phyloP scores from a whole-genome alignment of 2,113 vertebrate genomes.

The Procavia capensis region DNA sequence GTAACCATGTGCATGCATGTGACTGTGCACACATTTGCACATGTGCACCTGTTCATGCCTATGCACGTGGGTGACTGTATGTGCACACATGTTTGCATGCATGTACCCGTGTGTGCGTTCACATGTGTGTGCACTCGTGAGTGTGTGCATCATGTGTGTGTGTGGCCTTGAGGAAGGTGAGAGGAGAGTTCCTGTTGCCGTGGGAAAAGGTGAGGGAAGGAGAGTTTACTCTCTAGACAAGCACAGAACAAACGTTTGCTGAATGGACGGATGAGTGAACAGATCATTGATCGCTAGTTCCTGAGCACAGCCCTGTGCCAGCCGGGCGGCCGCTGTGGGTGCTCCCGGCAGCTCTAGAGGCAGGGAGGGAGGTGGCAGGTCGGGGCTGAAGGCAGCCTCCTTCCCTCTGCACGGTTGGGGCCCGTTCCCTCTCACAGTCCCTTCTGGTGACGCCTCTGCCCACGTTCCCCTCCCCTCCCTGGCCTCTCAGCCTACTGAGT shows the following conservation, averaged over 20 bases:
- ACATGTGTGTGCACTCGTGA: too few species aligned
- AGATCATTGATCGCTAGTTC: constrained; percentile 71
- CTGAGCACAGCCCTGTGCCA: constrained; percentile 54
- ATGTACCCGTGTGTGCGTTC: too few species aligned
- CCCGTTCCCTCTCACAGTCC: neutral
- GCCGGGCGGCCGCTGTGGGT: neutral
- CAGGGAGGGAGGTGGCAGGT: neutral
- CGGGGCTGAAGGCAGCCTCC: neutral
- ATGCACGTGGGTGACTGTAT: too few species aligned
- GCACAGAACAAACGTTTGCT: neutral
- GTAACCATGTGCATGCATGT: too few species aligned
- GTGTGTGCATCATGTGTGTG: too few species aligned
- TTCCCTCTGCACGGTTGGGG: constrained; percentile 27
- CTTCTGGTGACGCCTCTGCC: neutral
- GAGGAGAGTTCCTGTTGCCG: constrained; percentile 33
- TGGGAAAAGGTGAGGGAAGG: neutral
- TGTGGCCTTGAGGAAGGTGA: neutral
- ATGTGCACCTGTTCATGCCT: too few species aligned
- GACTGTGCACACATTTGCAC: too few species aligned
- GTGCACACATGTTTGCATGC: too few species aligned
- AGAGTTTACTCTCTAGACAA: constrained; percentile 41
- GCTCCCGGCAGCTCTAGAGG: neutral
- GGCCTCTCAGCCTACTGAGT: constrained; percentile 76
- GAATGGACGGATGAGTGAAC: constrained; percentile 68
- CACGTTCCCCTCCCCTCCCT: constrained; percentile 56